These are phyloP conservation scores for Teleogryllus occipitalis DNA, from an alignment of 1,140 invertebrate genomes.

Conservation along the genomic window DNA sequence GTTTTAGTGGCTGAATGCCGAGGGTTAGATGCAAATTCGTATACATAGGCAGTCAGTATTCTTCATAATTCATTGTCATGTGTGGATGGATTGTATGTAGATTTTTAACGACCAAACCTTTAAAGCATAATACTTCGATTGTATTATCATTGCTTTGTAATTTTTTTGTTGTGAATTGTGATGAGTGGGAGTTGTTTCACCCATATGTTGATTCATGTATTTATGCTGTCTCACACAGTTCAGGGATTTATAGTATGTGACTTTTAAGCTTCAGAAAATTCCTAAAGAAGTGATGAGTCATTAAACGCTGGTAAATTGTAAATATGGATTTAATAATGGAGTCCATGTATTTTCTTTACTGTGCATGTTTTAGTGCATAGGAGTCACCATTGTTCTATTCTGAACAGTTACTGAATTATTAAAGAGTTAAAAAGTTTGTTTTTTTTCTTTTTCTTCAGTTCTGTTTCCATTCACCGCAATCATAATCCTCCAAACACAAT, in stretches of 20 bases:
- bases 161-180: neutral
- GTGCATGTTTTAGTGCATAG: constrained; percentile 45
- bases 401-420: constrained; percentile 11
- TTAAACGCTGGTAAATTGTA: constrained; percentile 6
- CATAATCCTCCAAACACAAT: too few species aligned
- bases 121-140: neutral
- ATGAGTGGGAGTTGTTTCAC: neutral
- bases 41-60: neutral
- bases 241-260: constrained; percentile 11
- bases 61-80: neutral
- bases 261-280: neutral
- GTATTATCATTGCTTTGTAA: neutral
- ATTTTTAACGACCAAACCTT: neutral
- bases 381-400: constrained; percentile 22
- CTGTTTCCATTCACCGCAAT: neutral
- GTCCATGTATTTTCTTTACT: constrained; percentile 28
- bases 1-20: neutral
- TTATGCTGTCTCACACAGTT: constrained; percentile 8
- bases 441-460: neutral
- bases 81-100: neutral
- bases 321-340: constrained; percentile 20
- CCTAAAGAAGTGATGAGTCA: neutral
- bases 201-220: neutral
- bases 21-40: neutral
- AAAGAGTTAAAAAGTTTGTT: neutral